Conservation (phyloP, 2,797 vertebrate species). For the Falco biarmicus region DNA sequence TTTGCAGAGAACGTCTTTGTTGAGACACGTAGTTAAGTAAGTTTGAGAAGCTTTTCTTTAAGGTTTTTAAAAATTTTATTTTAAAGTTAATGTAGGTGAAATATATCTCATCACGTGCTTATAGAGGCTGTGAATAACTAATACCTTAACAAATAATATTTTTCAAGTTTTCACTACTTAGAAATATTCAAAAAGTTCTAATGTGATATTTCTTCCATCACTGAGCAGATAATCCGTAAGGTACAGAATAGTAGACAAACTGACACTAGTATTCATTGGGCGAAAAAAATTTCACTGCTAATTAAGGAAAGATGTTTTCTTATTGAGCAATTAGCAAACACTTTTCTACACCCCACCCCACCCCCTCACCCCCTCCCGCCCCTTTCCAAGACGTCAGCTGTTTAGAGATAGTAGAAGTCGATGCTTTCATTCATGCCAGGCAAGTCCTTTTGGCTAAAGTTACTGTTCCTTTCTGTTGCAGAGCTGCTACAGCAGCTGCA, state of each 20-base stretch:
- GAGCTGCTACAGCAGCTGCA: slow-evolving; percentile 8
- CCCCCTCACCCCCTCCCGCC: no score
- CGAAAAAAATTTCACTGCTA: neutral
- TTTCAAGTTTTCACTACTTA: neutral
- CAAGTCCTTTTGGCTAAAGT: slow-evolving; percentile 20
- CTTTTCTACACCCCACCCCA: accelerated
- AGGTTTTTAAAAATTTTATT: neutral
- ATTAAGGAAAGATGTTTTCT: neutral
- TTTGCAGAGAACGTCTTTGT: neutral
- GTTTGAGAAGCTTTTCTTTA: neutral
- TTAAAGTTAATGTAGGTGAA: neutral
- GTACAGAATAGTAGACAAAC: neutral
- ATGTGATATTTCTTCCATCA: neutral
- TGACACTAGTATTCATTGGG: neutral
- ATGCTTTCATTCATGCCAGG: neutral
- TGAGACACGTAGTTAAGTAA: neutral
- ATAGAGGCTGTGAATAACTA: neutral
- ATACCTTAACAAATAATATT: neutral
- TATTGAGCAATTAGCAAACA: neutral
- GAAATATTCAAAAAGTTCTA: neutral
- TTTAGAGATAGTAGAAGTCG: neutral
- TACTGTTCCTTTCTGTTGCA: neutral
- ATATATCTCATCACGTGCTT: neutral
- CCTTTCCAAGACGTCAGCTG: neutral
- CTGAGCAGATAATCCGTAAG: neutral